These are phyloP conservation scores for Oophaga pumilio DNA, from an alignment of 2,113 vertebrate genomes.

Conservation along the genomic window DNA sequence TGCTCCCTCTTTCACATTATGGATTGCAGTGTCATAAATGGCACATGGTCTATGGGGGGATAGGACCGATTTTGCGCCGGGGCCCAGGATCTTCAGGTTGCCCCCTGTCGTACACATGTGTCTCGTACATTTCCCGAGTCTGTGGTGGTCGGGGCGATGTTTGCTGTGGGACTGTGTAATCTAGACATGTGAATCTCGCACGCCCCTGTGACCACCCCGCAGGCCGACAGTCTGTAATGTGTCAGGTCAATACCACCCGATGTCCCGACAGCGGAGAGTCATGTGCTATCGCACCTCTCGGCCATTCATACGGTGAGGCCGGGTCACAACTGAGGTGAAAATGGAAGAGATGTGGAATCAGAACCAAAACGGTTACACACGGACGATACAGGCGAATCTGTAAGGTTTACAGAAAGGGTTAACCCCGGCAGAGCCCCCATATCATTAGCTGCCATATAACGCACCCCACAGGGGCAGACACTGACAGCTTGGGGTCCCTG, in stretches of 20 bases:
- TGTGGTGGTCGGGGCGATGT: background rate
- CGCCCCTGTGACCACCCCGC: background rate
- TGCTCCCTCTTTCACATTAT: no score
- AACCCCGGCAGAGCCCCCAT: background rate
- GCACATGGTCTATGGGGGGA: no score
- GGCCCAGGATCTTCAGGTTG: background rate
- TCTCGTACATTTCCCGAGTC: background rate
- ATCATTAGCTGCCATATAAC: no score
- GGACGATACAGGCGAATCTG: background rate
- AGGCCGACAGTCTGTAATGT: background rate
- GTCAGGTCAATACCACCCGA: background rate
- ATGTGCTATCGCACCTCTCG: background rate
- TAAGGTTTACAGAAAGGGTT: no score
- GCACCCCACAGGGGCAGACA: no score
- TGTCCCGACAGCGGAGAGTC: background rate
- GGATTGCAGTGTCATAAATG: no score
- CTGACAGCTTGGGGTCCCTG: no score
- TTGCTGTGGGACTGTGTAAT: slow-evolving; percentile 7
- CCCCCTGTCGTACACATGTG: background rate
- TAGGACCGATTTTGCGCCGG: background rate
- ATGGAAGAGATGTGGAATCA: background rate
- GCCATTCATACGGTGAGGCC: background rate
- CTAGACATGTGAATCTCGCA: background rate
- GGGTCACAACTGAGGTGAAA: background rate
- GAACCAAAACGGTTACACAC: background rate